Evolutionary conservation across 1,140 invertebrate genomes (phyloP).

Genomic region (Drosophila arawakana): DNA sequence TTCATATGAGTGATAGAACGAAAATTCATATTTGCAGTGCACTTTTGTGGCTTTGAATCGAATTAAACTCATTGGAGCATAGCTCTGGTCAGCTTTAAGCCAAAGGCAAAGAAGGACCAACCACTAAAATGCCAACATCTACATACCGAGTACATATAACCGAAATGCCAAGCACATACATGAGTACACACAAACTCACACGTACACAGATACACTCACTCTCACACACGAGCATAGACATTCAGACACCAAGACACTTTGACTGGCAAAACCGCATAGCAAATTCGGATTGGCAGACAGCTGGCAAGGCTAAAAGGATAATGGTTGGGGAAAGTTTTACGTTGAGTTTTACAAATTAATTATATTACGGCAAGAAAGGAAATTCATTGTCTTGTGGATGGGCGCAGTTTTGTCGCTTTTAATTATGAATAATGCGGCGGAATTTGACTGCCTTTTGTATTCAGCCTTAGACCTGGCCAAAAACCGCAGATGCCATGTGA

Average conservation of each 20-base stretch:
- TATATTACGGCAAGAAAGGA: constrained; percentile 44
- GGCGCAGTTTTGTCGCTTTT: constrained; percentile 67
- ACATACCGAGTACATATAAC: constrained; percentile 18
- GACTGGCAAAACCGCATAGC: constrained; percentile 51
- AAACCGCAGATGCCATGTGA: constrained; percentile 60
- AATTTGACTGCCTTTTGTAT: neutral
- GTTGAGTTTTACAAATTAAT: constrained; percentile 68
- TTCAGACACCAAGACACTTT: neutral
- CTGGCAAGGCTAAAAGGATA: neutral
- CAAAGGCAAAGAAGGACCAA: constrained; percentile 24
- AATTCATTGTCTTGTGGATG: constrained; percentile 25
- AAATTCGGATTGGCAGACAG: constrained; percentile 46
- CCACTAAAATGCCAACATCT: constrained; percentile 64
- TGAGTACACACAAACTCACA: constrained; percentile 10
- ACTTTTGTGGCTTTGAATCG: constrained; percentile 40
- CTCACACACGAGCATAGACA: neutral
- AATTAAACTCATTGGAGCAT: constrained; percentile 40
- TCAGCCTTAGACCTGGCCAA: constrained; percentile 13
- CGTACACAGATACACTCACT: constrained; percentile 1
- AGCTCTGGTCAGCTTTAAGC: constrained; percentile 34
- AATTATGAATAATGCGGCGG: constrained; percentile 73
- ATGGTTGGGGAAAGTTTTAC: neutral
- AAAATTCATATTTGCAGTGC: neutral
- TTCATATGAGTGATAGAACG: neutral
- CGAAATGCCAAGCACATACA: constrained; percentile 34